These are phyloP conservation scores for Drosophila nikananu DNA, from an alignment of 1,140 invertebrate genomes.

Conservation along the genomic window DNA sequence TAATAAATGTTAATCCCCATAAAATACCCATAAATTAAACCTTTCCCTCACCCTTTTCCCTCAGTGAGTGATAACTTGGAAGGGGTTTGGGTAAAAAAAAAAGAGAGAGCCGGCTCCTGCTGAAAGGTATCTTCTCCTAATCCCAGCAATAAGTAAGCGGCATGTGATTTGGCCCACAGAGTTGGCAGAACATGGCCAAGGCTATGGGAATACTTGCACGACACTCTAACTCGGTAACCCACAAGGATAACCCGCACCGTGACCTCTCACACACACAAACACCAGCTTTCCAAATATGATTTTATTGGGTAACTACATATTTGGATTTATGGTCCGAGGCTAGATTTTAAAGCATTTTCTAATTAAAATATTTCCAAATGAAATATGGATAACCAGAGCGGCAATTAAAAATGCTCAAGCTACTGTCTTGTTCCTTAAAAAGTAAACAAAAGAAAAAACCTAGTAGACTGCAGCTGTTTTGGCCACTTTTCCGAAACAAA, in stretches of 20 bases:
- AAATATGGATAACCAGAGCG: conserved; percentile 18
- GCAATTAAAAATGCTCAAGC: conserved; percentile 36
- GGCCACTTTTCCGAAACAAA: conserved; percentile 47
- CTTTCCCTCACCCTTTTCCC: not conserved
- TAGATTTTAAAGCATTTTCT: conserved; percentile 36
- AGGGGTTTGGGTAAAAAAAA: not conserved
- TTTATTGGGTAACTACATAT: conserved; percentile 29
- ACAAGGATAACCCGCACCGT: conserved; percentile 36
- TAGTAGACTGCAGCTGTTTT: conserved; percentile 29
- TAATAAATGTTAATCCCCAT: not conserved
- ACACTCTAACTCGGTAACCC: conserved; percentile 53
- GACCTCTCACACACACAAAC: conserved; percentile 14
- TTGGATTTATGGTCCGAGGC: conserved; percentile 34
- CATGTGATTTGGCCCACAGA: conserved; percentile 55
- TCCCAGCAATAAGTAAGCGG: conserved; percentile 59
- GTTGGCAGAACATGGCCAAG: conserved; percentile 39
- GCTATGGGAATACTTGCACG: conserved; percentile 59
- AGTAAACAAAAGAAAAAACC: not conserved
- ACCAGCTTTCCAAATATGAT: conserved; percentile 18
- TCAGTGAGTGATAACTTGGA: conserved; percentile 9
- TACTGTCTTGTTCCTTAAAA: not conserved
- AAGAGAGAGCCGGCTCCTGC: conserved; percentile 8
- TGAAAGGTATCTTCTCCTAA: conserved; percentile 51
- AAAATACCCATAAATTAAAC: not conserved
- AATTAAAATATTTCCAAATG: conserved; percentile 45